phyloP scores from a whole-genome alignment of 1,140 invertebrate genomes.

The Uloborus diversus region DNA sequence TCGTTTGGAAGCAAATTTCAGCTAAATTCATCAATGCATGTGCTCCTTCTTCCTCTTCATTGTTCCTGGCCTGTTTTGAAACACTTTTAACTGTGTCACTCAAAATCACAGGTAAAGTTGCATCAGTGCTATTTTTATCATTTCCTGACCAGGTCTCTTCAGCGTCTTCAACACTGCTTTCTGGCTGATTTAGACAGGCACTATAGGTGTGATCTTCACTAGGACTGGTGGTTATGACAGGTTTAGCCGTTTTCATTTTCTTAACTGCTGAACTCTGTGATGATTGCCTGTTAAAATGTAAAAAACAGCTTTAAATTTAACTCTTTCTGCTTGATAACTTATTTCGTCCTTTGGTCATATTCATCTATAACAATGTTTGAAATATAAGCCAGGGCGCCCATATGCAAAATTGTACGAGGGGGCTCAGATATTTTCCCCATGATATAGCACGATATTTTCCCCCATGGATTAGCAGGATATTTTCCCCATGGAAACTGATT shows the following conservation, averaged over 20 bases:
- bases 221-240: slow-evolving; percentile 77
- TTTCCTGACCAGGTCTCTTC: slow-evolving; percentile 56
- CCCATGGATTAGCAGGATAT: too few species aligned
- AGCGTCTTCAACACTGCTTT: slow-evolving; percentile 45
- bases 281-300: background rate
- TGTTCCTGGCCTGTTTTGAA: slow-evolving; percentile 70
- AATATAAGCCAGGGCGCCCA: too few species aligned
- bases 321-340: too few species aligned
- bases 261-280: slow-evolving; percentile 3
- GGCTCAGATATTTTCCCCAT: too few species aligned
- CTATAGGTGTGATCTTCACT: slow-evolving; percentile 82
- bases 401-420: too few species aligned
- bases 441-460: too few species aligned
- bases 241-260: slow-evolving; percentile 58
- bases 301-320: too few species aligned
- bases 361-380: too few species aligned
- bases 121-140: background rate
- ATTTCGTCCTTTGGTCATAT: too few species aligned
- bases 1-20: slow-evolving; percentile 42
- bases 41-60: slow-evolving; percentile 80
- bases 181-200: slow-evolving; percentile 62
- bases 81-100: slow-evolving; percentile 15
- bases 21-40: slow-evolving; percentile 80
- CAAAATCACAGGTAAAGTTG: too few species aligned
- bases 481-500: too few species aligned